Evolutionary conservation across 2,113 vertebrate species (phyloP), one percentile per base, ranked within the genome.

Genomic region (Castor canadensis): DNA sequence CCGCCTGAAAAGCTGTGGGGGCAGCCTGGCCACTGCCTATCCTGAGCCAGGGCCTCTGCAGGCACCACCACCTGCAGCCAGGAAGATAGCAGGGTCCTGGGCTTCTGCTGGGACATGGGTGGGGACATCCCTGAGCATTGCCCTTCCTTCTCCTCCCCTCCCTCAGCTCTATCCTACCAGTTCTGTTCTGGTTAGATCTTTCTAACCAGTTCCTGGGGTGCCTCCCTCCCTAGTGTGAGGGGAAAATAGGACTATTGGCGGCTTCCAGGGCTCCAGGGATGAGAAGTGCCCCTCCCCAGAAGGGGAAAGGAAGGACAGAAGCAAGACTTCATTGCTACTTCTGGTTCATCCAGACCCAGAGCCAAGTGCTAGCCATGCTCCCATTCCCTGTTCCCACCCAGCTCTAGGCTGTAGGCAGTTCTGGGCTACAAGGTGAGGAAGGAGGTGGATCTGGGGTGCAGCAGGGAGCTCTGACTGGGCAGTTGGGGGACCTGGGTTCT

Each of bases 101-200:
- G 95, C 87, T 69, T 97, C 12, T 93, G 95, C 95, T 94, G 94
- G 94, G 90, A 69, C 17, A 89, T 56, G 67, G 60, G 32, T 10
- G 91, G 84, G 73, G 76, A 49, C 8, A 1, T 6, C 19, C 49
- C 73, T 54, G 87, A 56, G 87, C 85, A 79, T 69, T 69, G 32
- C 40, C 66, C 93, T 95, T 24, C 64, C 64, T 45, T 3, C 4
- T 9, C n/a, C 11, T 9, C 9, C 2, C 32, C 71, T 81, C 77
- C 58, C 91, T 19, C 84, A 71, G n/a, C 85, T 95, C 97, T 94
- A 56, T 95, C 96, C 40, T 32, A 66, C 6, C 47, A 66, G 86
- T 83, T 97, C 90, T 91, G 82, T 97, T 96, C 94, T 80, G 3
- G 24, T 94, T 96, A 95, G 98, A 97, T 93, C 96, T 90, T 89